These are phyloP conservation scores for Elmis aenea DNA, from an alignment of 2,888 invertebrate genomes.

Conservation along the genomic window DNA sequence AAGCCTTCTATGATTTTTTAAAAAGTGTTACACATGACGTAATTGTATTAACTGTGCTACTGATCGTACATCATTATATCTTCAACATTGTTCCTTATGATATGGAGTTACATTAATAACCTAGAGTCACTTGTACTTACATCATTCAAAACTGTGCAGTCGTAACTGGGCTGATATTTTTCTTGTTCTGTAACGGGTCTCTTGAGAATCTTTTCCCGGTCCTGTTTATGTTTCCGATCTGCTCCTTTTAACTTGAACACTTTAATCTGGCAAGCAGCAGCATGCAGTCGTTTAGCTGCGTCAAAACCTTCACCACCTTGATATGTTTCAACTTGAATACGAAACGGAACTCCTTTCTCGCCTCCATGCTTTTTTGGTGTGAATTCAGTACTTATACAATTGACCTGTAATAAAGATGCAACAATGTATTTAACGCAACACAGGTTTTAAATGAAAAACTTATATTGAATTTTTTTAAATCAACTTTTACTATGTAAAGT, in stretches of 20 bases:
- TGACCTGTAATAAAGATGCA: conserved; percentile 56
- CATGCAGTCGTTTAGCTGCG: conserved; percentile 67
- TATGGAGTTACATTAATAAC: too few relatives aligned
- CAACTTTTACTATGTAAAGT: too few relatives aligned
- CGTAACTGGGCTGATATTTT: conserved; percentile 93
- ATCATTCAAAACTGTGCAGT: conserved; percentile 89
- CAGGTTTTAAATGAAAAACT: too few relatives aligned
- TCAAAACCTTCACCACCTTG: conserved; percentile 52
- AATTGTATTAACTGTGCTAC: too few relatives aligned
- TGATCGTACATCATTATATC: too few relatives aligned
- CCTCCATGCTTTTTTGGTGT: conserved; percentile 97
- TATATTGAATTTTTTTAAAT: too few relatives aligned
- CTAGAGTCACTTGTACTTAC: too few relatives aligned
- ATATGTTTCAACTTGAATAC: conserved; percentile 90
- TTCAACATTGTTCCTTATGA: too few relatives aligned
- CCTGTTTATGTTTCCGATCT: conserved; percentile 95
- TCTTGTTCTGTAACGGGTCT: conserved; percentile 78
- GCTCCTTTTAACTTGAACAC: conserved; percentile 93
- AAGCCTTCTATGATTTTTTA: too few relatives aligned
- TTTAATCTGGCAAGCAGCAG: conserved; percentile 95
- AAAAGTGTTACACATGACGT: too few relatives aligned
- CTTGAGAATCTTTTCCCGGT: conserved; percentile 88
- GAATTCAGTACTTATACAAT: conserved; percentile 97
- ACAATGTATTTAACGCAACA: too few relatives aligned
- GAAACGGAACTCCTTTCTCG: conserved; percentile 95